Base-by-base conservation (phyloP, 1,140 invertebrate species). In the Euura saliciscinereae region DNA sequence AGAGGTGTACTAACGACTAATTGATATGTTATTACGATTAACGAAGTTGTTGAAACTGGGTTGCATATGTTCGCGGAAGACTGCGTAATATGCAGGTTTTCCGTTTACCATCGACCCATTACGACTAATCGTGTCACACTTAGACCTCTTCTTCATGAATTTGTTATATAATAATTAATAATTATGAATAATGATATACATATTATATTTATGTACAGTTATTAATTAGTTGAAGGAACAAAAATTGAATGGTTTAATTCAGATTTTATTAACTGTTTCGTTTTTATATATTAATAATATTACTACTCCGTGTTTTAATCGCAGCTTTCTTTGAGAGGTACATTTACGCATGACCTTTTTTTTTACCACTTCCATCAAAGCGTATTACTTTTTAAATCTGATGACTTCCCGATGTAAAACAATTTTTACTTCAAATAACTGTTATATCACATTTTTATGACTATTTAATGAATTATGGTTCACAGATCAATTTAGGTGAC, bases 141-240 rank as follows among this genome's bases (percentile, higher is more conserved):
- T 8, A n/a, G 13, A 59, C 51, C 51, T 3, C 51, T 59, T 59
- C 51, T 59, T 59, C 13, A 11, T n/a, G 13, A 59, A 59, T 59
- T 4, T 59, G 13, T 59, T 59, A 59, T n/a, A 59, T 59, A 59
- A 59, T n/a, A 11, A 59, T 59, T 8, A 8, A 59, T 59, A 59
- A 59, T n/a, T 59, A 59, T 59, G 51, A 59, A 59, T 59, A 11
- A 59, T 6, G 8, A 59, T 59, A 59, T 59, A 59, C 13, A n/a
- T 59, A 59, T 28, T 28, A 59, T 59, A 59, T 59, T 59, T 59
- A 59, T 59, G 51, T 59, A 59, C 51, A 59, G 51, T 59, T 59
- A 59, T 11, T 59, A 59, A 59, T 11, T 11, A 51, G 51, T 59
- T 59, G 10, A 59, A 28, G 28, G 28, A 28, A 28, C 28, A 28